Conservation (phyloP, 2,888 invertebrate species). For the Trissolcus japonicus region DNA sequence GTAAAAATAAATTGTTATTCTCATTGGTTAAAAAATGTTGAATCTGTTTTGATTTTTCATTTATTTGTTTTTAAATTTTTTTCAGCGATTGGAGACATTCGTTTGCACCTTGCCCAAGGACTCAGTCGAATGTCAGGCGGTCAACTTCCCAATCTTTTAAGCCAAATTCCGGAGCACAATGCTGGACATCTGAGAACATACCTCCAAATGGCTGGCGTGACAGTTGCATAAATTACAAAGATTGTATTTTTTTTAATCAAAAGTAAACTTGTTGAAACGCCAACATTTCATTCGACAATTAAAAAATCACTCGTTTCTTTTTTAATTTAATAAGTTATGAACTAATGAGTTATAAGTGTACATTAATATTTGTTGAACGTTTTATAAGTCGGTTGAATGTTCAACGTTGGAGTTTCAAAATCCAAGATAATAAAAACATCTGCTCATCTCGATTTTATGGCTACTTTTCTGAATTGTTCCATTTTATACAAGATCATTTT, state of each 20-base stretch:
- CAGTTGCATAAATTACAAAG: slow-evolving; percentile 66
- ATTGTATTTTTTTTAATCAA: slow-evolving; percentile 39
- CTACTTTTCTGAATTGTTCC: too few relatives aligned
- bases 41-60: background rate
- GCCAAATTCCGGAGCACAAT: slow-evolving; percentile 78
- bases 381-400: too few relatives aligned
- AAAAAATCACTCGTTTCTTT: too few relatives aligned
- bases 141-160: slow-evolving; percentile 81
- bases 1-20: slow-evolving; percentile 72
- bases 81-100: slow-evolving; percentile 82
- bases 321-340: too few relatives aligned
- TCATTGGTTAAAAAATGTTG: background rate
- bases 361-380: too few relatives aligned
- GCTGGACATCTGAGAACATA: slow-evolving; percentile 71
- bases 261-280: too few relatives aligned
- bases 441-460: too few relatives aligned
- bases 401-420: too few relatives aligned
- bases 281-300: too few relatives aligned
- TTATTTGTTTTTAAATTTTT: slow-evolving; percentile 59
- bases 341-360: too few relatives aligned
- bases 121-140: slow-evolving; percentile 86
- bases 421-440: too few relatives aligned
- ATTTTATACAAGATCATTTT: too few relatives aligned
- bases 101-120: slow-evolving; percentile 85
- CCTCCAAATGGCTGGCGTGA: slow-evolving; percentile 71